Evolutionary conservation across 2,888 invertebrate genomes (phyloP), one percentile per base, ranked within the genome.

Genomic region (Sisyra nigra): DNA sequence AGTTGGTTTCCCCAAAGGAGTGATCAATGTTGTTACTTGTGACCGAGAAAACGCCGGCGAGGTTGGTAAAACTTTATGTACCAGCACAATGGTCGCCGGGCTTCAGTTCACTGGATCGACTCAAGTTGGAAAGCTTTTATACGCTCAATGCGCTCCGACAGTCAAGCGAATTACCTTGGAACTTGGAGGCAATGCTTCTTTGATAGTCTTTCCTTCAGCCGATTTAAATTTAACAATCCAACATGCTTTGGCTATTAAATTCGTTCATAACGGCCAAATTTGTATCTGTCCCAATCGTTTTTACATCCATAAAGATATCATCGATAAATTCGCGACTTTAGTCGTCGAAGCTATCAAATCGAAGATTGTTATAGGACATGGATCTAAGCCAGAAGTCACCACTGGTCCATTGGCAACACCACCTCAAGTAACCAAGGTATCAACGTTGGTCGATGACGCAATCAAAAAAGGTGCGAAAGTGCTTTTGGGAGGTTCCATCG

Each of bases 101-200:
- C 74, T 94, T 45, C 92, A 92, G 4, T 94, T 94, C 57, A 94
- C 94, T 3, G 84, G 84, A 40, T 92, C 91, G 8, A 91, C 91
- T 3, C 66, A 66, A 45, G 85, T 89, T 34, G 93, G 93, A 5
- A 91, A 86, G 65, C 69, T 86, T 51, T 58, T 84, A 3, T 82
- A 87, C 59, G 65, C 73, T 29, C 81, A 86, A 54, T 84, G 81
- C 49, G 81, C 91, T 1, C 69, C 72, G 38, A 83, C 83, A 2
- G 74, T 94, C 37, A 94, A 94, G 60, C 72, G 82, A 46, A 69
- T 92, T 3, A 74, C 82, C 29, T 66, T 94, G 47, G 94, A 94
- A 59, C 66, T 96, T 41, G 94, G 94, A 39, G 94, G 94, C 3
- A 93, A 94, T 68, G 93, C 93, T 2, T 89, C 94, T 0, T 91